Base-by-base conservation (phyloP, 2,797 vertebrate species). In the Mareca penelope region DNA sequence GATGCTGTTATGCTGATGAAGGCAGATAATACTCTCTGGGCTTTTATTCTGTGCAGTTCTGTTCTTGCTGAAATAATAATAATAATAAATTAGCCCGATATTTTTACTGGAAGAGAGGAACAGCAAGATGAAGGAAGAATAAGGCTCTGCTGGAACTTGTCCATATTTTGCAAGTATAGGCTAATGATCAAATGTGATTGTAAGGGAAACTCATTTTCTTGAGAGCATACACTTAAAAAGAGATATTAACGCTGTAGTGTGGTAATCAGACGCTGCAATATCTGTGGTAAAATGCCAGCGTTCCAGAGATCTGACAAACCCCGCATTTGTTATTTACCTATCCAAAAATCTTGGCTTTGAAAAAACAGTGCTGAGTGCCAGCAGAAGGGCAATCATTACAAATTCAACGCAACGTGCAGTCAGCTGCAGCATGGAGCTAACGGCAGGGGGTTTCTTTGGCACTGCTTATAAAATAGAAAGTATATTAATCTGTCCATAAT, bases 401-500 rank as follows among this genome's bases (percentile, higher is more conserved):
- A 86, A 90, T 90, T 79, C 88, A 82, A 15, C 46, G 29, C 85
- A 88, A 63, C 31, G 17, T 42, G 37, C 77, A 76, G 60, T 56
- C 69, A 91, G 80, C 86, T 91, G 56, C 80, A 80, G 83, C 48
- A 50, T 3, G 7, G 67, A 86, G 42, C 80, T 81, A 37, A 70
- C 60, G 59, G 73, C 61, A 75, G 67, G 37, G 76, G 55, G 52
- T 40, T 93, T 78, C 80, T 88, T 50, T 81, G 90, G 71, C 84
- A 82, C 15, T 1, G 1, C 64, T 95, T 85, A 12, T 6, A 53
- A 86, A 68, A 42, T 67, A 67, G 83, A 44, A 92, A 87, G 48
- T 71, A 5, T 80, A 93, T 88, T 93, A 94, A 95, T 67, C 96
- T 61, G 24, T 48, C 78, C 75, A 64, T 95, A 93, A 93, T 90